phyloP scores from a whole-genome alignment of 2,888 invertebrate species.

The Stratiomys singularior region DNA sequence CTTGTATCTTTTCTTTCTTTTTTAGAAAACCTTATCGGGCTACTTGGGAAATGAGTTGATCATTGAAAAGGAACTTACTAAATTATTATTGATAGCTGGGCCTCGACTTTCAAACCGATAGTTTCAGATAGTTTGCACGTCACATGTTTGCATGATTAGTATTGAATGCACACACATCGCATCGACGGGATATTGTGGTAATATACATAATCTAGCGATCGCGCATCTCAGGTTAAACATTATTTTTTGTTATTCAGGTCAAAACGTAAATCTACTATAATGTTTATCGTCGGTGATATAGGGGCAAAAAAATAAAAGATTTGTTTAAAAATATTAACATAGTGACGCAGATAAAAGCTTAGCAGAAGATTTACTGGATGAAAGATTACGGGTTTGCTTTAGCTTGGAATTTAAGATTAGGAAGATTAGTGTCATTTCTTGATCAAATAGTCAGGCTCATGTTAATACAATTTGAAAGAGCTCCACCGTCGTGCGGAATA shows the following conservation, averaged over 20 bases:
- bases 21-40: slow-evolving; percentile 17
- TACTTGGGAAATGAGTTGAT: slow-evolving; percentile 3
- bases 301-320: no score
- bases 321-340: slow-evolving; percentile 4
- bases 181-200: neutral
- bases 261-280: neutral
- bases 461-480: no score
- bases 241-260: slow-evolving; percentile 23
- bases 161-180: neutral
- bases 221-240: no score
- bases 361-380: slow-evolving; percentile 5
- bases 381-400: slow-evolving; percentile 20
- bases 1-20: neutral
- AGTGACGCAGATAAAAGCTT: slow-evolving; percentile 1
- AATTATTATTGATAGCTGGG: slow-evolving; percentile 29
- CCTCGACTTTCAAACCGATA: neutral
- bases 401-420: no score
- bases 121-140: neutral
- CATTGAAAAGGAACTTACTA: neutral
- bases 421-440: no score
- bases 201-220: neutral
- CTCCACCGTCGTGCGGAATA: no score
- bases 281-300: neutral
- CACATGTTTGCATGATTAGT: neutral
- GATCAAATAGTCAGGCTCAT: no score